Evolutionary conservation across 1,140 invertebrate species (phyloP).

Genomic region (Brachionus angularis): DNA sequence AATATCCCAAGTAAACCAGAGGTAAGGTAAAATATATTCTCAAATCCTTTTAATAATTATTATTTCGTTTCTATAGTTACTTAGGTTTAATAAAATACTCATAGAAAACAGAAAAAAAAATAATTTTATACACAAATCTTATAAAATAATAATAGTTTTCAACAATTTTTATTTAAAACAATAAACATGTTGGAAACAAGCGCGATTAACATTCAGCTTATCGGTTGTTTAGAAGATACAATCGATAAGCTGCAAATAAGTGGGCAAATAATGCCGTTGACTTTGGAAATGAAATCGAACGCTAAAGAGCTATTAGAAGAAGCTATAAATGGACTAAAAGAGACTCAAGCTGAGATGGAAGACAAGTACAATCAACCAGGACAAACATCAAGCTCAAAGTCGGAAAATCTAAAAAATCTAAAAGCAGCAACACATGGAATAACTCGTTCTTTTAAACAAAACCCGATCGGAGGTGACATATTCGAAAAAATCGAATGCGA

Average conservation of each 20-base stretch:
- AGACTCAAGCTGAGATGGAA: conserved; percentile 8
- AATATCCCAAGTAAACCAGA: too few relatives aligned
- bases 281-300: not conserved
- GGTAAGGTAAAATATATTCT: too few relatives aligned
- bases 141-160: too few relatives aligned
- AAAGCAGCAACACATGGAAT: conserved; percentile 28
- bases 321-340: conserved; percentile 28
- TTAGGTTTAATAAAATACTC: too few relatives aligned
- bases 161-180: too few relatives aligned
- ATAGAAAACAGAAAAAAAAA: too few relatives aligned
- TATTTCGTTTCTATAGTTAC: too few relatives aligned
- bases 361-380: not conserved
- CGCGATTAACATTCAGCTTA: conserved; percentile 22
- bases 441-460: conserved; percentile 17
- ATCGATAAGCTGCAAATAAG: conserved; percentile 42
- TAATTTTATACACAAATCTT: too few relatives aligned
- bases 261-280: conserved; percentile 40
- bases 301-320: conserved; percentile 24
- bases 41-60: too few relatives aligned
- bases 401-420: conserved; percentile 10
- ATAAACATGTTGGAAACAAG: conserved; percentile 3
- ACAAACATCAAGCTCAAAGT: not conserved
- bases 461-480: conserved; percentile 9
- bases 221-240: conserved; percentile 38
- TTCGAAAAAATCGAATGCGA: conserved; percentile 42